Percentiles rank a stretch among this genome's conserved stretches.
These are phyloP conservation scores for Parnassius apollo DNA, from an alignment of 2,888 invertebrate species.

Conservation along the genomic window DNA sequence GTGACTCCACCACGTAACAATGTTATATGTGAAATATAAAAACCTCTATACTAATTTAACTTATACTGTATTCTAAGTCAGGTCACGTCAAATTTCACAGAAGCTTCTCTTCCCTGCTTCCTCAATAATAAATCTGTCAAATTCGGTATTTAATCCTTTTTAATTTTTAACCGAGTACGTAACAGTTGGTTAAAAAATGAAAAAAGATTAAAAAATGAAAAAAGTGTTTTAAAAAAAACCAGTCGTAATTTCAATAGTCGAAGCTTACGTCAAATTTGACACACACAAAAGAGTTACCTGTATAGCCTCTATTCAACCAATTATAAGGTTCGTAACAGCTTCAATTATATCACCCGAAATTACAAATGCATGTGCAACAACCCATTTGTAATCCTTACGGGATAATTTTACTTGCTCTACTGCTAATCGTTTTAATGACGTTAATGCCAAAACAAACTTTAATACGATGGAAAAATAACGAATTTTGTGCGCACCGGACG, in stretches of 20 bases:
- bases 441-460: neutral
- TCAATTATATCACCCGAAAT: neutral
- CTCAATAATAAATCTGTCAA: too few relatives aligned
- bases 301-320: neutral
- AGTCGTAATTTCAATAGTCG: too few relatives aligned
- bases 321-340: neutral
- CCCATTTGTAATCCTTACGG: conserved; percentile 14
- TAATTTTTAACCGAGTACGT: too few relatives aligned
- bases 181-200: too few relatives aligned
- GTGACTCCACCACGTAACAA: too few relatives aligned
- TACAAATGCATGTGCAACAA: conserved; percentile 9
- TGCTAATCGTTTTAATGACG: conserved; percentile 9
- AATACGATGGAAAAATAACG: neutral
- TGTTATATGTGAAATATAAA: too few relatives aligned
- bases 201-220: neutral
- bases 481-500: neutral
- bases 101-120: too few relatives aligned
- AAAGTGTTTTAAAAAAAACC: neutral
- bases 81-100: too few relatives aligned
- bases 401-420: conserved; percentile 8
- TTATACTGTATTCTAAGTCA: too few relatives aligned
- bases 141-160: too few relatives aligned
- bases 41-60: too few relatives aligned
- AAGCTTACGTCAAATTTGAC: conserved; percentile 3
- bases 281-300: neutral